Evolutionary conservation across 1,140 invertebrate genomes (phyloP).

Genomic region (Trinorchestia longiramus): DNA sequence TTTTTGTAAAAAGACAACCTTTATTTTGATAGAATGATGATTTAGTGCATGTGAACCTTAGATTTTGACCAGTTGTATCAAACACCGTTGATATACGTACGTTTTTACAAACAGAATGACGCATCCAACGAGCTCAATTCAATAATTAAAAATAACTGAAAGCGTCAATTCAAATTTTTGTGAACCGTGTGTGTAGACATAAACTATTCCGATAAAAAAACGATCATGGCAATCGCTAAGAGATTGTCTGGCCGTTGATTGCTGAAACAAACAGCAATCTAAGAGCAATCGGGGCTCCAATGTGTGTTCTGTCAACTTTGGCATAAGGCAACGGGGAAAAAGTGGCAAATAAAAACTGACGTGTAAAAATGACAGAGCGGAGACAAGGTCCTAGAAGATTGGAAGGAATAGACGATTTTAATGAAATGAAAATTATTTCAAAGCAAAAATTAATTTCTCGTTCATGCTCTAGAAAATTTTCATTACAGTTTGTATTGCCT

Average conservation of each 20-base stretch:
- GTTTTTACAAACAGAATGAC: not conserved
- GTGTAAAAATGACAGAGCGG: not conserved
- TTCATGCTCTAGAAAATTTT: no score
- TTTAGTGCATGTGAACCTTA: not conserved
- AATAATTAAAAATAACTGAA: not conserved
- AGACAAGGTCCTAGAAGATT: not conserved
- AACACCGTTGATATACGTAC: not conserved
- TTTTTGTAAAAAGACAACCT: no score
- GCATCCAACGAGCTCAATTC: not conserved
- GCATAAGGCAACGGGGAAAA: not conserved
- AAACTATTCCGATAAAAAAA: not conserved
- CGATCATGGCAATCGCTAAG: not conserved
- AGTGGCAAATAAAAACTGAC: not conserved
- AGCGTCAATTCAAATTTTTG: not conserved
- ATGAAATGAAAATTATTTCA: not conserved
- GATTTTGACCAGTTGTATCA: not conserved
- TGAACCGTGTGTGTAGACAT: not conserved
- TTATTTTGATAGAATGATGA: not conserved
- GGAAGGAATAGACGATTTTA: not conserved
- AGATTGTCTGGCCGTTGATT: not conserved
- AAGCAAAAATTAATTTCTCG: no score
- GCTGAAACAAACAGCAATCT: conserved; percentile 7
- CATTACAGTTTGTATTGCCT: no score
- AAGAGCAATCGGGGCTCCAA: not conserved
- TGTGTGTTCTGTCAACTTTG: not conserved